Conservation (phyloP, 2,888 invertebrate genomes). For the Brachylomia viminalis region DNA sequence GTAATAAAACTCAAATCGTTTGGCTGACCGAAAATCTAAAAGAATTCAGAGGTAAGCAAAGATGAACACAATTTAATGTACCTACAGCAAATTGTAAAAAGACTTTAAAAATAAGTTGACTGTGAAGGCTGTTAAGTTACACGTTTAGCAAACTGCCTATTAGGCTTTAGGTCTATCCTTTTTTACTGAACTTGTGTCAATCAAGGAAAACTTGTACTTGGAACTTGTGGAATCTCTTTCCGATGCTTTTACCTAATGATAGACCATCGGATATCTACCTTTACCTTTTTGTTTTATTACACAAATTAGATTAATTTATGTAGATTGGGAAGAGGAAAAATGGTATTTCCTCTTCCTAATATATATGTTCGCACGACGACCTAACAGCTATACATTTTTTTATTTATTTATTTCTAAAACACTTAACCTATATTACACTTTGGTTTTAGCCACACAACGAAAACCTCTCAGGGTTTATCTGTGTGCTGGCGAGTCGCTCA, state of each 20-base stretch:
- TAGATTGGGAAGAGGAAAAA: no score
- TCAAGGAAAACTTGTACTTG: neutral
- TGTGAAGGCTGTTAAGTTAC: neutral
- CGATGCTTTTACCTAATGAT: neutral
- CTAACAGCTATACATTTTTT: no score
- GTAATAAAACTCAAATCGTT: constrained; percentile 13
- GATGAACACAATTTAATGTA: neutral
- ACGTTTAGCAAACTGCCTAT: neutral
- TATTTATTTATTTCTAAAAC: no score
- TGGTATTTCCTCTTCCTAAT: constrained; percentile 20
- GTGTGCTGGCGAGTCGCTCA: no score
- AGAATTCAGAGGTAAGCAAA: constrained; percentile 6
- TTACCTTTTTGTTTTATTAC: constrained; percentile 1
- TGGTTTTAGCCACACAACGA: no score
- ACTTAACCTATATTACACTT: no score
- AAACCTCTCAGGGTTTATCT: no score
- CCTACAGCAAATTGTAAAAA: neutral
- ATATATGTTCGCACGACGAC: neutral
- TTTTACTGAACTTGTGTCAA: neutral
- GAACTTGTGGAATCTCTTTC: neutral
- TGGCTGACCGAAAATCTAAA: constrained; percentile 6
- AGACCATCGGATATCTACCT: neutral
- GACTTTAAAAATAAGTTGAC: neutral
- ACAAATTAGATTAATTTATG: neutral
- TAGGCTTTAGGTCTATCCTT: neutral